These are phyloP conservation scores for Macrotus californicus DNA, from an alignment of 2,113 vertebrate genomes.

Conservation along the genomic window DNA sequence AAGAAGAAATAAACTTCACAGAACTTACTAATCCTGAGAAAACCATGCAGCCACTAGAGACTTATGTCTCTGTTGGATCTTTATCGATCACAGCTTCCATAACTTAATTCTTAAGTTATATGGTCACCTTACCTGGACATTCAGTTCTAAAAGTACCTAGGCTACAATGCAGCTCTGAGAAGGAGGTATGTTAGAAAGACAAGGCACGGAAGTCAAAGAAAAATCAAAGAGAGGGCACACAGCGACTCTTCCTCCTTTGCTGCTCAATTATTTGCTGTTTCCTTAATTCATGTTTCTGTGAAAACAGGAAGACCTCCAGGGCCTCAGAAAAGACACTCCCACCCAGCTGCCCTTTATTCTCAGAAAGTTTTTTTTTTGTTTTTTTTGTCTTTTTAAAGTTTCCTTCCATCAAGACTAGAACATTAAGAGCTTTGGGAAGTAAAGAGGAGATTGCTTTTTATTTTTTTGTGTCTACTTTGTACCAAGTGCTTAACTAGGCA, in stretches of 20 bases:
- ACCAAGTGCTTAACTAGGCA: neutral
- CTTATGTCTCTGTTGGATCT: neutral
- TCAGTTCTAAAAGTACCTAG: neutral
- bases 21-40: neutral
- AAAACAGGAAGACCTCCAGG: constrained; percentile 43
- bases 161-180: neutral
- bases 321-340: neutral
- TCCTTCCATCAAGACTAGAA: neutral
- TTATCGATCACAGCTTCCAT: neutral
- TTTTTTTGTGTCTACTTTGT: neutral
- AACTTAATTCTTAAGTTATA: neutral
- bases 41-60: neutral
- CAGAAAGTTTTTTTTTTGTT: neutral
- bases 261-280: constrained; percentile 7
- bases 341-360: neutral
- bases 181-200: neutral
- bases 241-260: neutral
- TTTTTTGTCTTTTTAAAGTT: neutral
- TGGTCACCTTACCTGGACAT: neutral
- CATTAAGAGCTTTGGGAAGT: neutral
- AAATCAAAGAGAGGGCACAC: neutral
- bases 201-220: neutral
- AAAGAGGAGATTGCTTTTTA: neutral
- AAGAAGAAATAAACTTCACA: constrained; percentile 2
- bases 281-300: neutral